Conservation (phyloP, 2,888 invertebrate species). For the Protophormia terraenovae region DNA sequence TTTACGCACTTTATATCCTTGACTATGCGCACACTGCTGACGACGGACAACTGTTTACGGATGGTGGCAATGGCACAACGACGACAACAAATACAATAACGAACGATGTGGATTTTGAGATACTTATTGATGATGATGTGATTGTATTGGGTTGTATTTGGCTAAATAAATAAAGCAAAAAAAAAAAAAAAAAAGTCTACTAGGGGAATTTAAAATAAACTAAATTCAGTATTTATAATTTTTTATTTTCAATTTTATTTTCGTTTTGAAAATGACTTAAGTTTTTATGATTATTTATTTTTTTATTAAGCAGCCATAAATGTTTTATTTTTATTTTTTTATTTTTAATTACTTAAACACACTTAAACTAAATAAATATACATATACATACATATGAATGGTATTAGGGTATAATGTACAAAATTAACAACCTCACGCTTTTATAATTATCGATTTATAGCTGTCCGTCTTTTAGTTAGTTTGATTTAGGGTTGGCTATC, state of each 20-base stretch:
- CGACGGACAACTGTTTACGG: not conserved
- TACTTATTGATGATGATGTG: not conserved
- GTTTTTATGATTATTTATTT: conserved; percentile 43
- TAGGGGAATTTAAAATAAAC: conserved; percentile 8
- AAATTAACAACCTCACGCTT: too few relatives aligned
- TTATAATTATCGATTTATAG: too few relatives aligned
- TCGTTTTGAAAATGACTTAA: conserved; percentile 40
- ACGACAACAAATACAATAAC: not conserved
- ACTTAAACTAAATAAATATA: not conserved
- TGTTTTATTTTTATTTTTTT: too few relatives aligned
- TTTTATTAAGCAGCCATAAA: conserved; percentile 58
- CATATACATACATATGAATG: not conserved
- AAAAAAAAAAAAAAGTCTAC: too few relatives aligned
- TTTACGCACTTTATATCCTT: conserved; percentile 67
- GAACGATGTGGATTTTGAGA: not conserved
- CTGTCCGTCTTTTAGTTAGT: too few relatives aligned
- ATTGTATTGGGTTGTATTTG: not conserved
- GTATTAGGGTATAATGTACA: too few relatives aligned
- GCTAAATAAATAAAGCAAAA: too few relatives aligned
- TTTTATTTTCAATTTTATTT: not conserved
- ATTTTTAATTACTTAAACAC: conserved; percentile 41
- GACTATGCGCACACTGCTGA: conserved; percentile 47
- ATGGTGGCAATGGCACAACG: conserved; percentile 15
- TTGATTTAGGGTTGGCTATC: too few relatives aligned
- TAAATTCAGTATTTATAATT: not conserved